Base-by-base conservation (phyloP, 2,113 vertebrate genomes). In the Scomber scombrus region DNA sequence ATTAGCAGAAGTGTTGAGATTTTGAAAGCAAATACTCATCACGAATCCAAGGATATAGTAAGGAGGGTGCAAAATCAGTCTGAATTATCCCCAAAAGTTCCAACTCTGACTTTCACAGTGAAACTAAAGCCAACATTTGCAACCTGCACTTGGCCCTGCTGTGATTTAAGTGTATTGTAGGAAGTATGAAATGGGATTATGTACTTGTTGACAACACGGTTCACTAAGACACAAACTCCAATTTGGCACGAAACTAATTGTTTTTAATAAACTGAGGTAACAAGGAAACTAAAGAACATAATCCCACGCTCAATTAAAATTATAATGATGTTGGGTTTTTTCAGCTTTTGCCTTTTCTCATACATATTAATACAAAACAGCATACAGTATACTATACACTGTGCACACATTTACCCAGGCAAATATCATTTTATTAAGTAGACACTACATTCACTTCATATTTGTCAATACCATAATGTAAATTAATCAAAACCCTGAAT, bases 111-210 rank as follows among this genome's bases (percentile, higher is more conserved):
- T 71, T n/a, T 15, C 43, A 67, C 0, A 12, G 46, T 5, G 34
- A 75, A 63, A 55, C n/a, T 68, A 21, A 10, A 70, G 31, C 16
- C 60, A 74, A 65, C 19, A 60, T 69, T 19, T 21, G 43, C 43
- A 47, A 43, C 50, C 62, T 16, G 34, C 15, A 16, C 51, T 78
- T 73, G n/a, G 56, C 51, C 43, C 58, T 15, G 73, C 55, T 61
- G 11, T 64, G 64, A 77, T 65, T 58, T 47, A 40, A 51, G 52
- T 60, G 72, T 54, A 63, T 54, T 75, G 64, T 51, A 61, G 75
- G 79, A 79, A 60, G 75, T 79, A 63, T 76, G 61, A 80, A 63
- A 85, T 56, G 12, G 56, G 52, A 85, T 82, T 76, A 76, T 71
- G 46, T n/a, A 19, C 47, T 63, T 46, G 49, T 49, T 75, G 56